Base-by-base conservation (phyloP, 2,888 invertebrate genomes). In the Chironomus riparius region DNA sequence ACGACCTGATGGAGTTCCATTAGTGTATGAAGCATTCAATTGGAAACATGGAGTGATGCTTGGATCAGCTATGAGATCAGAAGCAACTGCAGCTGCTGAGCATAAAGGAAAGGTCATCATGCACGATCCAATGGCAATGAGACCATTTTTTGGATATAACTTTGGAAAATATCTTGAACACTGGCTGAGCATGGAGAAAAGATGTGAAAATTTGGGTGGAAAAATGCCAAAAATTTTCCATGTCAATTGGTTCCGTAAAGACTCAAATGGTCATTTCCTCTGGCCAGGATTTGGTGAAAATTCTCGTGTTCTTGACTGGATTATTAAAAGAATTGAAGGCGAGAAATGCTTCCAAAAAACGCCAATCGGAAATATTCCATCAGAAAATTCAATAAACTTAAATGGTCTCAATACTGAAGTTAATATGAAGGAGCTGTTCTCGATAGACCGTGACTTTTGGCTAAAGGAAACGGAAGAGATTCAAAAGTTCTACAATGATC, bases 281-380 rank as follows among this genome's bases (percentile, higher is more conserved):
- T 99, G 99, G 99, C 99, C 99, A 2, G 99, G 99, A 78, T 99
- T 95, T 82, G 97, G 97, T 0, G 99, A 99, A 79, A 99, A 99
- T 83, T 90, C 93, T 5, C 90, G 99, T 18, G 98, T 99, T 0
- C 86, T 99, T 62, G 98, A 99, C 81, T 99, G 99, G 99, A 89
- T 97, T 78, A 87, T 98, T 76, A 90, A 92, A 75, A 89, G 98
- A 77, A 89, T 96, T 77, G 92, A 95, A 78, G 89, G 89, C 2
- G 91, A 92, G 80, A 86, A 89, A 4, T 89, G 90, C 80, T 91
- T 89, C 76, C 81, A 82, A 15, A 88, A 92, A 75, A 91, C 94
- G 0, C 89, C 97, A 0, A 91, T 98, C 76, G 93, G 93, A 0
- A 85, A 86, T 62, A 82, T 93, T 47, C 93, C 93, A 0, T 83